Evolutionary conservation across 35 echinoderm and acorn worm species (phyloP).

Genomic region (Hemicentrotus pulcherrimus): DNA sequence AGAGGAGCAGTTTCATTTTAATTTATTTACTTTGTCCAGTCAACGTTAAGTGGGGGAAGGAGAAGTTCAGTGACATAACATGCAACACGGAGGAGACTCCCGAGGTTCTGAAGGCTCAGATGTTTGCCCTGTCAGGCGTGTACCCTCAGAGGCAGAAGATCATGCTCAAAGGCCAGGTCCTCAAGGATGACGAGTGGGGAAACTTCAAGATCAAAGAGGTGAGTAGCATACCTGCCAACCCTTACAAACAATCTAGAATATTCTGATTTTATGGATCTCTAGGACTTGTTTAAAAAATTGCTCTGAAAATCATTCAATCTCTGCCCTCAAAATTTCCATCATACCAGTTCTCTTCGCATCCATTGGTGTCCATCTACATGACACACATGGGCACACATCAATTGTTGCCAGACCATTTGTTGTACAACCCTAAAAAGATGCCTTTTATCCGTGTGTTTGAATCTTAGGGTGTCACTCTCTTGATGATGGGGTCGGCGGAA

Average conservation of each 20-base stretch:
- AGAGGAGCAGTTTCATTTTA: too few species aligned
- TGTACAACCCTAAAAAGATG: too few species aligned
- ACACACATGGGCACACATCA: too few species aligned
- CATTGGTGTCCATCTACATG: too few species aligned
- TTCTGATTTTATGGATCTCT: too few species aligned
- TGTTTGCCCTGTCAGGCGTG: constrained; percentile 92
- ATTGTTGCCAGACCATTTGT: too few species aligned
- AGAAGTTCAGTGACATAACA: constrained; percentile 91
- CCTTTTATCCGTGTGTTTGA: neutral
- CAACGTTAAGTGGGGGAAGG: constrained; percentile 96
- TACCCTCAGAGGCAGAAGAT: constrained; percentile 94
- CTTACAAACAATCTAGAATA: too few species aligned
- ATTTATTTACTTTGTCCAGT: constrained; percentile 55
- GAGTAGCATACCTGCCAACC: too few species aligned
- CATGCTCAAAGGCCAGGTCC: constrained; percentile 90
- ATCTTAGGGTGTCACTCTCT: constrained; percentile 73
- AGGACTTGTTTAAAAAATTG: too few species aligned
- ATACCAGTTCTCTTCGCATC: too few species aligned
- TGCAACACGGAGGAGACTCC: constrained; percentile 86
- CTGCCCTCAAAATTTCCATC: too few species aligned
- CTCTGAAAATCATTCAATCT: too few species aligned
- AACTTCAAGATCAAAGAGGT: constrained; percentile 95
- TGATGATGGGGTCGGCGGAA: constrained; percentile 96
- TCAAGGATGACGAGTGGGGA: constrained; percentile 83
- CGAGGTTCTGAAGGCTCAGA: constrained; percentile 90